Evolutionary conservation across 1,140 invertebrate genomes (phyloP).

Genomic region (Camponotus vicinus): DNA sequence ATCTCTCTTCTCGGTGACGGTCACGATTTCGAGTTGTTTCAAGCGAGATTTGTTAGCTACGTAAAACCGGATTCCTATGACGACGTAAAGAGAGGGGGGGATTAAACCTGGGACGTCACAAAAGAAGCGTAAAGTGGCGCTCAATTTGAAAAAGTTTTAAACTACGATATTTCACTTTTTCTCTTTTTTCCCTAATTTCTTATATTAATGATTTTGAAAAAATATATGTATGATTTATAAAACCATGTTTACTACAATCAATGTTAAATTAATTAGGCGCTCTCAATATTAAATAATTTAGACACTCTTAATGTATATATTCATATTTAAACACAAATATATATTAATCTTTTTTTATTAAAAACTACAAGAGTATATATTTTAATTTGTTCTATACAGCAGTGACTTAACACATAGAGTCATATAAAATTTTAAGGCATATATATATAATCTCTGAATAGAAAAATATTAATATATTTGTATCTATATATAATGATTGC

Average conservation of each 20-base stretch:
- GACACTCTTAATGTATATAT: slow-evolving; percentile 1
- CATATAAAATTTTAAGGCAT: slow-evolving; percentile 56
- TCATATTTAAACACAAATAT: neutral
- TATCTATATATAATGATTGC: slow-evolving; percentile 14
- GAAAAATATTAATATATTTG: slow-evolving; percentile 64
- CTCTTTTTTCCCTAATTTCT: too few relatives aligned
- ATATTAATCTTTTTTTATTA: slow-evolving; percentile 44
- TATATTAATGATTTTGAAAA: too few relatives aligned
- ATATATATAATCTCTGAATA: slow-evolving; percentile 48
- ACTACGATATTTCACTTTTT: too few relatives aligned
- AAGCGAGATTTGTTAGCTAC: neutral
- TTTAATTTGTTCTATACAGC: slow-evolving; percentile 44
- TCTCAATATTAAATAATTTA: slow-evolving; percentile 17
- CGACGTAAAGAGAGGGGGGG: neutral
- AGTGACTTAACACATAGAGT: slow-evolving; percentile 6
- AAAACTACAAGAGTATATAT: slow-evolving; percentile 60
- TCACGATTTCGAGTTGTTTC: slow-evolving; percentile 20
- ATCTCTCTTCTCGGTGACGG: slow-evolving; percentile 8
- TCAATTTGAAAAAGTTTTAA: neutral
- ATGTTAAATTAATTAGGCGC: too few relatives aligned
- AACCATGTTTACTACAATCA: too few relatives aligned
- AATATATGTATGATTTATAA: too few relatives aligned
- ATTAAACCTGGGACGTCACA: neutral
- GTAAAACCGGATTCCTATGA: slow-evolving; percentile 6
- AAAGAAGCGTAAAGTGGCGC: neutral